These are phyloP conservation scores for Lontra canadensis DNA, from an alignment of 2,113 vertebrate genomes.

Conservation along the genomic window DNA sequence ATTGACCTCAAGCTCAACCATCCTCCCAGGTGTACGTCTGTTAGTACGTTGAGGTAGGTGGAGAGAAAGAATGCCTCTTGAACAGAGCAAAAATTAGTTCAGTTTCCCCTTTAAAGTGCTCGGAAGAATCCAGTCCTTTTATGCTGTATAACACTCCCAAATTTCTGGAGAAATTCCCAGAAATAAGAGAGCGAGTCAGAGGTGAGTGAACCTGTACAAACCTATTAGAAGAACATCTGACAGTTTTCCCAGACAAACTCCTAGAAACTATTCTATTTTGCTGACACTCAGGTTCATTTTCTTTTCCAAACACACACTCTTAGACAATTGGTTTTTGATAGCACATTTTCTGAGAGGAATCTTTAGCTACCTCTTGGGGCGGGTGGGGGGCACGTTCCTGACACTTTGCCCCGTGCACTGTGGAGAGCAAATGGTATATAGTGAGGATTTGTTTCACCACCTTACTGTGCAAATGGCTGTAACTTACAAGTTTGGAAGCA, in stretches of 20 bases:
- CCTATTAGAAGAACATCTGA: constrained; percentile 59
- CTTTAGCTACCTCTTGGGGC: constrained; percentile 72
- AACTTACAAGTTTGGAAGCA: constrained; percentile 76
- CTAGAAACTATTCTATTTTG: constrained; percentile 57
- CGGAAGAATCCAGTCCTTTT: constrained; percentile 77
- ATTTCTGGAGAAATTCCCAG: constrained; percentile 82
- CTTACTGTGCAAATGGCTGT: constrained; percentile 26
- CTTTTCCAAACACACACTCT: constrained; percentile 70
- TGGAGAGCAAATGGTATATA: constrained; percentile 23
- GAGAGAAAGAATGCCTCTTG: constrained; percentile 77
- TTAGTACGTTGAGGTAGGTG: constrained; percentile 74
- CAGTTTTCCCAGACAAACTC: constrained; percentile 73
- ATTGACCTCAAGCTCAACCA: constrained; percentile 35
- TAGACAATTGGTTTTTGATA: constrained; percentile 77
- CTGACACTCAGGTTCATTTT: constrained; percentile 58
- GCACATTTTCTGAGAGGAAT: constrained; percentile 70
- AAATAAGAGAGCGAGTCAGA: constrained; percentile 69
- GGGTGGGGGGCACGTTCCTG: constrained; percentile 23
- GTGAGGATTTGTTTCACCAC: constrained; percentile 61
- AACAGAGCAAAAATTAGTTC: constrained; percentile 81
- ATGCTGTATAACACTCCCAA: constrained; percentile 62
- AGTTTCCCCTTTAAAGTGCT: constrained; percentile 74
- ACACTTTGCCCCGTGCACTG: constrained; percentile 25
- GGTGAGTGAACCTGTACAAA: constrained; percentile 71
- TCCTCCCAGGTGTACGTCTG: constrained; percentile 61